Evolutionary conservation across 2,888 invertebrate genomes (phyloP).

Genomic region (Acleris holmiana): DNA sequence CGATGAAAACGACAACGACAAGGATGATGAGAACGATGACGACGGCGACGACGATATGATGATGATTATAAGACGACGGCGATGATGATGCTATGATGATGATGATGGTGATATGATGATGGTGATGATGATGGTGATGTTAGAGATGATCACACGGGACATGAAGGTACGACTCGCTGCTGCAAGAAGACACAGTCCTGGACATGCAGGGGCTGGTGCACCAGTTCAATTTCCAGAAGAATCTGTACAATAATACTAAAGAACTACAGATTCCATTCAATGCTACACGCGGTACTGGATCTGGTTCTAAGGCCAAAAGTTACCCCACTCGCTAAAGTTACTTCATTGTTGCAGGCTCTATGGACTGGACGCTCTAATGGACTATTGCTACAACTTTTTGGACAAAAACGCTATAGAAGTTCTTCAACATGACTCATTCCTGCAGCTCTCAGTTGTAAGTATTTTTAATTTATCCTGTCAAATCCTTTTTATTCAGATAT

Average conservation of each 20-base stretch:
- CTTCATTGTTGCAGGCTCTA: slow-evolving; percentile 76
- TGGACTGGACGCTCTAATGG: slow-evolving; percentile 86
- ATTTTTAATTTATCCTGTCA: background rate
- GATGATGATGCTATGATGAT: background rate
- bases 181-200: slow-evolving; percentile 88
- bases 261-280: too few relatives aligned
- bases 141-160: too few relatives aligned
- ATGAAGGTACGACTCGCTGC: slow-evolving; percentile 75
- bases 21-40: too few relatives aligned
- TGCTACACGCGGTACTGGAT: too few relatives aligned
- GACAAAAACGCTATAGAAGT: slow-evolving; percentile 95
- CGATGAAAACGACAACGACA: too few relatives aligned
- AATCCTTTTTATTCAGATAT: background rate
- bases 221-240: slow-evolving; percentile 96
- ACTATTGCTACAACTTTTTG: slow-evolving; percentile 95
- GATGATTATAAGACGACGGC: too few relatives aligned
- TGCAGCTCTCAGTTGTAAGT: slow-evolving; percentile 91
- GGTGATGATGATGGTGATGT: too few relatives aligned
- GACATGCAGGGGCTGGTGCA: slow-evolving; percentile 94
- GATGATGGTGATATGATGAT: background rate
- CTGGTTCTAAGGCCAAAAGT: too few relatives aligned
- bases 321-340: background rate
- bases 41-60: too few relatives aligned
- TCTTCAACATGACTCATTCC: slow-evolving; percentile 92
- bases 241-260: too few relatives aligned